Evolutionary conservation across 2,113 vertebrate genomes (phyloP).

Genomic region (cat (Felis catus)): F.catus_Fca126_mat1.0 CM031412.1:222096501-222097000

Average conservation of each 20-base stretch:
- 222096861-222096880: not conserved
- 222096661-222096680: not conserved
- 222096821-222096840: not conserved
- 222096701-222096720: slow-evolving; percentile 3
- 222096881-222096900: not conserved
- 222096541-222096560: not conserved
- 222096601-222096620: not conserved
- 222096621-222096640: not conserved
- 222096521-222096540: slow-evolving; percentile 33
- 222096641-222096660: slow-evolving; percentile 27
- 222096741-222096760: not conserved
- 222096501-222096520: slow-evolving; percentile 35
- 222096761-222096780: not conserved
- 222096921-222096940: not conserved
- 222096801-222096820: not conserved
- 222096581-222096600: slow-evolving; percentile 35
- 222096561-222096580: not conserved
- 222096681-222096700: not conserved
- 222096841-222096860: not conserved
- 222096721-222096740: not conserved
- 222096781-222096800: not conserved
- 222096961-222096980: not conserved
- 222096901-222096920: not conserved
- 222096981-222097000: not conserved
- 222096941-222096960: not conserved